Evolutionary conservation across 1,140 invertebrate genomes (phyloP).

Genomic region (Rhyzopertha dominica): DNA sequence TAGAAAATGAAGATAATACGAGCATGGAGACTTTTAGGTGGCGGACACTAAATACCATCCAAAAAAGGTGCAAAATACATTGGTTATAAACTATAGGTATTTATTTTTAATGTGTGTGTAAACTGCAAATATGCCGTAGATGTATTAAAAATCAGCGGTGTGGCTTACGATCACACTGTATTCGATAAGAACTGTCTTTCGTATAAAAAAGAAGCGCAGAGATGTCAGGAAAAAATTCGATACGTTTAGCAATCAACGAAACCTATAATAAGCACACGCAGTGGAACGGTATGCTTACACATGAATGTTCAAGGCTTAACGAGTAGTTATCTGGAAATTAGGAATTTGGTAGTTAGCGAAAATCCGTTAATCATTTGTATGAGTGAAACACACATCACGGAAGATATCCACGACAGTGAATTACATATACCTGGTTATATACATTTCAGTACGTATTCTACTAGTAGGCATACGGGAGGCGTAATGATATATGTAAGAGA

Average conservation of each 20-base stretch:
- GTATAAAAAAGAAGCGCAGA: not conserved
- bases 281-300: too few relatives aligned
- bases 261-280: not conserved
- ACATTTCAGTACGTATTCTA: too few relatives aligned
- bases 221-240: not conserved
- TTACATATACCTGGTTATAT: not conserved
- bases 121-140: too few relatives aligned
- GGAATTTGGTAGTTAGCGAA: not conserved
- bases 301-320: not conserved
- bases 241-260: not conserved
- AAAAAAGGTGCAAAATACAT: too few relatives aligned
- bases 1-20: too few relatives aligned
- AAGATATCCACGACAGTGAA: conserved; percentile 1
- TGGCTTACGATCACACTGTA: conserved; percentile 5
- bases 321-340: not conserved
- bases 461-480: too few relatives aligned
- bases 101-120: too few relatives aligned
- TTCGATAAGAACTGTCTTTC: conserved; percentile 4
- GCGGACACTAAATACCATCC: too few relatives aligned
- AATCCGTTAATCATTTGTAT: not conserved
- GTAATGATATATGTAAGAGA: too few relatives aligned
- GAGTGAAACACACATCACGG: conserved; percentile 4
- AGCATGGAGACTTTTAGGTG: too few relatives aligned
- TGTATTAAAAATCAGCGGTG: too few relatives aligned
- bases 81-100: too few relatives aligned